These are phyloP conservation scores for Monarcha castaneiventris DNA, from an alignment of 2,113 vertebrate genomes.

Conservation along the genomic window DNA sequence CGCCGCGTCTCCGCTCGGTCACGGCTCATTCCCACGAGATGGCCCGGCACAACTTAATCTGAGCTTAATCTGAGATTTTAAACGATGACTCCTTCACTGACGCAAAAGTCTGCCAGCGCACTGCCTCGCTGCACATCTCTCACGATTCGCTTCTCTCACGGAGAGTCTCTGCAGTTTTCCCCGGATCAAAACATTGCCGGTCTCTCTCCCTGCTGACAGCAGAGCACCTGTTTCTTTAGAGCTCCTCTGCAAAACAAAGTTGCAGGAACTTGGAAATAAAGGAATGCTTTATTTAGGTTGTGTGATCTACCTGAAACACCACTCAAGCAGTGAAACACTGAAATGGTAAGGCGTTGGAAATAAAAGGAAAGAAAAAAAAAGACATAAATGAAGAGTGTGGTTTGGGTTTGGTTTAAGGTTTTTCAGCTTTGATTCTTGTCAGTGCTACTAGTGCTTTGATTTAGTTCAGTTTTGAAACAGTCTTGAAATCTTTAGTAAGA, in stretches of 20 bases:
- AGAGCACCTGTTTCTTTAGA: neutral
- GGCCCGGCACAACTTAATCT: neutral
- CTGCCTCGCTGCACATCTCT: neutral
- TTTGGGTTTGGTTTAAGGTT: neutral
- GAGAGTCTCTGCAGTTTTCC: neutral
- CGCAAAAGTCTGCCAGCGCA: neutral
- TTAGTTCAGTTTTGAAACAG: neutral
- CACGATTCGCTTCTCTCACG: neutral
- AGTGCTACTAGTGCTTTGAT: neutral
- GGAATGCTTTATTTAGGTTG: neutral
- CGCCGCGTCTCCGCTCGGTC: neutral
- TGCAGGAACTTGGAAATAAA: neutral
- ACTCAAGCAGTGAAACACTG: neutral
- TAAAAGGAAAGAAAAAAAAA: neutral
- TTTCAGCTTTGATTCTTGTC: neutral
- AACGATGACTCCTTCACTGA: neutral
- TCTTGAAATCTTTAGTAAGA: neutral
- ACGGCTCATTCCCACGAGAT: neutral
- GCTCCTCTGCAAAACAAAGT: neutral
- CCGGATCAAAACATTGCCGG: neutral
- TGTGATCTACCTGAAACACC: neutral
- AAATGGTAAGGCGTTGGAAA: neutral
- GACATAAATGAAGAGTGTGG: neutral
- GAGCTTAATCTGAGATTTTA: conserved; percentile 29
- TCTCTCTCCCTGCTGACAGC: neutral